Evolutionary conservation across 2,797 vertebrate genomes (phyloP), one percentile per base, ranked within the genome.

Genomic region (Protosalanx chinensis): DNA sequence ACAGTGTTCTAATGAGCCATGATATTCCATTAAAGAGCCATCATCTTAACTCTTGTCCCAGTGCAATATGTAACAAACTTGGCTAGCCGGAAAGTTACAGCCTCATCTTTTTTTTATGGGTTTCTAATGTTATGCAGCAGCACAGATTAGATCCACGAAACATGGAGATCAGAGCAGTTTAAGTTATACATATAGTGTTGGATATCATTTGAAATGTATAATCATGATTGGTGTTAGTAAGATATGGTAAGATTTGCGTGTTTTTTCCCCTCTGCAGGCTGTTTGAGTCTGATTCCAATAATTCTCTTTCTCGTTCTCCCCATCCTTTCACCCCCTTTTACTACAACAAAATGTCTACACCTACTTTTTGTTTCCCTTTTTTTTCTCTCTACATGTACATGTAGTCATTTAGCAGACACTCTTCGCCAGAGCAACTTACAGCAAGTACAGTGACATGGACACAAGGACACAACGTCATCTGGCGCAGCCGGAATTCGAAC

Each of bases 241-340:
- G 16, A 53, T 29, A 51, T 37, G 6, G 30, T 46, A 12, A 46
- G 41, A 46, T 13, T 46, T 46, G 41, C 10, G 15, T 72, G 67
- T 27, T 18, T 23, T 6, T 29, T 51, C 23, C 23, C 23, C 23
- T 51, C n/a, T 41, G 2, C 37, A 23, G 18, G 20, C 6, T 15
- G 16, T 46, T n/a, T 32, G 46, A n/a, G 20, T 67, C 49, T 33
- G 46, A 30, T 67, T 67, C 64, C 29, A 61, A 63, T 63, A 20
- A 37, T 75, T 51, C 71, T 70, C 35, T 62, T 2, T 8, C 30
- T 5, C 29, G 53, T 29, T 51, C 56, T 63, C n/a, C 23, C 61
- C 51, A 56, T 56, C 73, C 41, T 56, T 58, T 78, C 61, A 73
- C 62, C 57, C 78, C 72, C 78, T 72, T 66, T 46, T 13, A 2